Evolutionary conservation across 2,797 vertebrate genomes (phyloP).

Genomic region (Leuciscus waleckii): DNA sequence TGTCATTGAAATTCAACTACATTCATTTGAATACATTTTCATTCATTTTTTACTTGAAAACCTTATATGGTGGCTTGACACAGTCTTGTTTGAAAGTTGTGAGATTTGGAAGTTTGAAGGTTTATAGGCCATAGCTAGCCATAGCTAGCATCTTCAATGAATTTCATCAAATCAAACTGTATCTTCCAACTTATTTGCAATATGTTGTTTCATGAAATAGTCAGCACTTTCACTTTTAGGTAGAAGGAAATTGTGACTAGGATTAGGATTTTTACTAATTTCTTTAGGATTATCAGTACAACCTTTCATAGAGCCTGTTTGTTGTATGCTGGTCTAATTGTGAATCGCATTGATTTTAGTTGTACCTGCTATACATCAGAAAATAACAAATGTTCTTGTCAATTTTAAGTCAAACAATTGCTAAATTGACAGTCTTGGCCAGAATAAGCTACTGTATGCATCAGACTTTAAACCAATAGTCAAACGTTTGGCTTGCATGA

Average conservation of each 20-base stretch:
- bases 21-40: background rate
- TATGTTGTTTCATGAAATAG: background rate
- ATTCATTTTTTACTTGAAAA: background rate
- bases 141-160: background rate
- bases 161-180: background rate
- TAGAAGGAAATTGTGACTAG: background rate
- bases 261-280: background rate
- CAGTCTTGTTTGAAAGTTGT: background rate
- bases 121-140: background rate
- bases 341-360: background rate
- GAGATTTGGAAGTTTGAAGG: background rate
- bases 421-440: background rate
- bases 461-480: background rate
- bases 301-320: background rate
- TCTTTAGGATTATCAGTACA: background rate
- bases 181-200: background rate
- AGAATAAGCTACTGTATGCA: background rate
- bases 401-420: background rate
- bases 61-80: background rate
- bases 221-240: background rate
- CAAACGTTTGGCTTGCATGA: background rate
- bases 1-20: background rate
- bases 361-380: background rate
- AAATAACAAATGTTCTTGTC: background rate
- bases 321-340: background rate